phyloP scores from a whole-genome alignment of 2,888 invertebrate genomes.

The Cartodere bifasciata region DNA sequence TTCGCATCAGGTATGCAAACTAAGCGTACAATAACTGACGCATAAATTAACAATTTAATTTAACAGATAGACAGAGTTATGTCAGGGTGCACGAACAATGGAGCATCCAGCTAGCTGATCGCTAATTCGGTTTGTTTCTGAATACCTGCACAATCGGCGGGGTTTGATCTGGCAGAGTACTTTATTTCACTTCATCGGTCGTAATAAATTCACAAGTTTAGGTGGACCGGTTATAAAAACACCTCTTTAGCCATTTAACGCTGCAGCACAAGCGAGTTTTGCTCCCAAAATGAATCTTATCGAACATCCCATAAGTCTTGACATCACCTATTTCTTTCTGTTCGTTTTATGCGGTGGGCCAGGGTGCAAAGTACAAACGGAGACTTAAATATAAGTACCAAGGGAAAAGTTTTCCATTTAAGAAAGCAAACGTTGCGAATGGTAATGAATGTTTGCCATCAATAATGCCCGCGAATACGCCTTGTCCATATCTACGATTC shows the following conservation, averaged over 20 bases:
- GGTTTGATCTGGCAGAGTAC: constrained; percentile 28
- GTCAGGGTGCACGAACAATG: constrained; percentile 8
- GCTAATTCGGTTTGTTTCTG: constrained; percentile 24
- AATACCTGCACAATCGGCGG: constrained; percentile 26
- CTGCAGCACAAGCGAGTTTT: constrained; percentile 21
- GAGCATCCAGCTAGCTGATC: constrained; percentile 2
- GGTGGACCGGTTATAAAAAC: constrained; percentile 31
- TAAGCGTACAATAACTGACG: constrained; percentile 23
- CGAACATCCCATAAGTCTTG: constrained; percentile 40
- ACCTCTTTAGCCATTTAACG: constrained; percentile 33
- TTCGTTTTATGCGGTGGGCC: constrained; percentile 30
- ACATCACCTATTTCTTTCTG: constrained; percentile 39
- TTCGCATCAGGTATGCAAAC: constrained; percentile 20
- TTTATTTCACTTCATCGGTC: constrained; percentile 25
- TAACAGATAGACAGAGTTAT: constrained; percentile 19
- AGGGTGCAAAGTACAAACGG: too few relatives aligned
- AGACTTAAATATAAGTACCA: constrained; percentile 35
- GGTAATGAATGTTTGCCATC: constrained; percentile 29
- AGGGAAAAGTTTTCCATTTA: constrained; percentile 38
- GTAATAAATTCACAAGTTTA: constrained; percentile 29
- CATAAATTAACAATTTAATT: constrained; percentile 26
- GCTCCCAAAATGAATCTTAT: constrained; percentile 39
- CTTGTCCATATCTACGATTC: too few relatives aligned
- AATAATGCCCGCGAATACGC: constrained; percentile 29
- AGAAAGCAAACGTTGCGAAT: constrained; percentile 30